Conservation (phyloP, 1,140 invertebrate species). For the Oscheius sp. region DNA sequence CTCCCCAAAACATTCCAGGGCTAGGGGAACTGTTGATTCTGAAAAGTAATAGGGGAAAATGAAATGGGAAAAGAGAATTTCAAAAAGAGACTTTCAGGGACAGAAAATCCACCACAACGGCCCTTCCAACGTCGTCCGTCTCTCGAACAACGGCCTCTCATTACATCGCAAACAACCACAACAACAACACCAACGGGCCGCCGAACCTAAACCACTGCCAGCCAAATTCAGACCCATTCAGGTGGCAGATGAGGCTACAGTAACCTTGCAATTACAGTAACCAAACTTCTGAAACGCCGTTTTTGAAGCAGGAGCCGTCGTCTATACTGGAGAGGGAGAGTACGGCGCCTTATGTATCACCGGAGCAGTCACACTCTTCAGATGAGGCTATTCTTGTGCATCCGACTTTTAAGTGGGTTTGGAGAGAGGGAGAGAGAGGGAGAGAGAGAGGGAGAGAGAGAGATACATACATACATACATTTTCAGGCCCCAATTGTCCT, state of each 20-base stretch:
- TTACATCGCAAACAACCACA: neutral
- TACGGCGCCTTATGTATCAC: slow-evolving; percentile 26
- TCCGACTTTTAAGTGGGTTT: slow-evolving; percentile 20
- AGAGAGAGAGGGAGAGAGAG: neutral
- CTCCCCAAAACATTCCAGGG: neutral
- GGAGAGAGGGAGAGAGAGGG: neutral
- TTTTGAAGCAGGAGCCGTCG: slow-evolving; percentile 22
- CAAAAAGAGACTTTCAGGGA: slow-evolving; percentile 4
- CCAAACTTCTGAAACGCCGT: slow-evolving; percentile 7
- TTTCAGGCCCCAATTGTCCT: slow-evolving; percentile 19
- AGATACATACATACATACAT: too few relatives aligned
- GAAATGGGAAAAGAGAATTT: too few relatives aligned
- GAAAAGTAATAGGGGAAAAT: too few relatives aligned
- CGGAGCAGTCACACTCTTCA: slow-evolving; percentile 22
- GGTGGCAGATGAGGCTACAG: neutral
- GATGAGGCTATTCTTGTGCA: neutral
- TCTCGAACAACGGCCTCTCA: neutral
- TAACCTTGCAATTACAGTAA: slow-evolving; percentile 6
- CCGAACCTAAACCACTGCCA: neutral
- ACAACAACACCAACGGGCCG: neutral
- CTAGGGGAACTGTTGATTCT: too few relatives aligned
- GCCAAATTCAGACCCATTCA: neutral
- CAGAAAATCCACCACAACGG: neutral
- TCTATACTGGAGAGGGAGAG: slow-evolving; percentile 34
- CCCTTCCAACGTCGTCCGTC: neutral